Base-by-base conservation (phyloP, 2,113 vertebrate genomes). In the Zosterops hypoxanthus region DNA sequence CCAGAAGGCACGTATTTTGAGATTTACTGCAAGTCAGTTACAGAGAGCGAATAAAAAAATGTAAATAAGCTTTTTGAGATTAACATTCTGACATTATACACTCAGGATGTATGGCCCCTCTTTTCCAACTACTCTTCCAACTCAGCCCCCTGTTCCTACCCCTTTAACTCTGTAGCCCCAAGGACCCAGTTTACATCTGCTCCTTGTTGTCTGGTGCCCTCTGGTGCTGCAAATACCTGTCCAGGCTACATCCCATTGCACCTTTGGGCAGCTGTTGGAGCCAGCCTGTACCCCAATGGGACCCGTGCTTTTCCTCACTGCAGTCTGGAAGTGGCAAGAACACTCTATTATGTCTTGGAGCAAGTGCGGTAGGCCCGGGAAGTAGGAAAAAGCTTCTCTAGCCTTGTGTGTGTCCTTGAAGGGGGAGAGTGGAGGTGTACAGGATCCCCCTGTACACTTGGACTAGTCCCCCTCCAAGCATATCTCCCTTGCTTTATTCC, bases 191-290 rank as follows among this genome's bases (percentile, higher is more conserved):
- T 78, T 52, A 34, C 60, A 79, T 44, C n/a, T 88, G 86, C 88
- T 84, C 24, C 39, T 84, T 94, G 88, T 76, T 68, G 44, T 93
- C 60, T 97, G 80, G 82, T 96, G 95, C 92, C 91, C 92, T 96
- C 94, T 90, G 88, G 92, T 93, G 94, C 92, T 94, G 44, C 65
- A 73, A 46, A 47, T 25, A 92, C 75, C 66, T 82, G 46, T 29
- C 31, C 7, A 12, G 75, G 33, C 55, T 61, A 34, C 26, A 15
- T 65, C 55, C 34, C 23, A 12, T n/a, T 20, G 11, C 44, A 52
- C 17, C 16, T 18, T 47, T 29, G 8, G 6, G 14, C 46, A 19
- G 23, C 10, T 82, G 29, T 63, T 42, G 20, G 25, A 86, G 21
- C 50, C 63, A 77, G 26, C 16, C 55, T 59, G 42, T 39, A 46